Percentiles rank a stretch among this genome's conserved stretches.
phyloP scores from a whole-genome alignment of 2,113 vertebrate genomes.

The Neofelis nebulosa region DNA sequence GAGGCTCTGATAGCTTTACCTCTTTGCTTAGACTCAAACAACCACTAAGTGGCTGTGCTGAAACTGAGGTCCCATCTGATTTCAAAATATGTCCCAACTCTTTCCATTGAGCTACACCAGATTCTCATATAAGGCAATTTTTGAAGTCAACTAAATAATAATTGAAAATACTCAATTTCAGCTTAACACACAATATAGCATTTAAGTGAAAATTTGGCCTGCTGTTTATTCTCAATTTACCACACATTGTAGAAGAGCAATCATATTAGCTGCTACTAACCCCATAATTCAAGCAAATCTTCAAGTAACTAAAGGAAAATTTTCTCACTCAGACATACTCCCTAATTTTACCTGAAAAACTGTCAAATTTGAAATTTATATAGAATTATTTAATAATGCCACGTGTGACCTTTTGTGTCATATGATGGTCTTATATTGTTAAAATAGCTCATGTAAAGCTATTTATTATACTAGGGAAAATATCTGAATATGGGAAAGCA shows the following conservation, averaged over 20 bases:
- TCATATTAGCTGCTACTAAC: not conserved
- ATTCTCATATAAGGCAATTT: not conserved
- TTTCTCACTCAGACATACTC: not conserved
- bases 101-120: not conserved
- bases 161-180: not conserved
- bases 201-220: not conserved
- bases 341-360: not conserved
- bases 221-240: not conserved
- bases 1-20: not conserved
- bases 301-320: not conserved
- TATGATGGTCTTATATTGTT: not conserved
- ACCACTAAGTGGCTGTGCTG: not conserved
- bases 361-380: not conserved
- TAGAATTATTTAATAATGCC: not conserved
- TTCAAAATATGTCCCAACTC: not conserved
- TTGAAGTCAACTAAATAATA: not conserved
- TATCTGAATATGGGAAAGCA: not conserved
- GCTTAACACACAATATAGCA: not conserved
- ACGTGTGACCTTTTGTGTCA: not conserved
- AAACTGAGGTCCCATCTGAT: not conserved
- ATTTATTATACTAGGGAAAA: not conserved
- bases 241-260: not conserved
- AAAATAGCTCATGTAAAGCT: not conserved
- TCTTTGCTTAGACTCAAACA: not conserved
- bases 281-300: not conserved